Conservation (phyloP, 2,888 invertebrate species). For the Lepidonotus clava region DNA sequence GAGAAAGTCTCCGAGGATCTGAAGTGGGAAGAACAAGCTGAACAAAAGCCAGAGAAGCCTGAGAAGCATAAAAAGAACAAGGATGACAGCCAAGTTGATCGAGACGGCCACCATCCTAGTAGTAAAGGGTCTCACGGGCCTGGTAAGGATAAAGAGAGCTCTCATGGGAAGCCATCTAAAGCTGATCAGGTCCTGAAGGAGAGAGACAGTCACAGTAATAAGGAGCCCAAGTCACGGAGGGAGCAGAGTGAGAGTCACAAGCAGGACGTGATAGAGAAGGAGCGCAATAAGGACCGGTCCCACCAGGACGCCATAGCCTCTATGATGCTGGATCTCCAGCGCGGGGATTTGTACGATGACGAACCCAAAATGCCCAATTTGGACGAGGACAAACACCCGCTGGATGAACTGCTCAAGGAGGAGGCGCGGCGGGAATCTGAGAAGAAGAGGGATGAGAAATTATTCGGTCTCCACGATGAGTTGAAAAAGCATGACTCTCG, state of each 20-base stretch:
- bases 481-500: background rate
- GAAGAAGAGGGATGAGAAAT: conserved; percentile 17
- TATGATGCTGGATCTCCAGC: conserved; percentile 2
- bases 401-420: conserved; percentile 38
- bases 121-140: background rate
- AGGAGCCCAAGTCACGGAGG: conserved; percentile 25
- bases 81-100: background rate
- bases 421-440: conserved; percentile 30
- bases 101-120: background rate
- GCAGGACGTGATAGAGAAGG: conserved; percentile 6
- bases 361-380: conserved; percentile 45
- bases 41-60: background rate
- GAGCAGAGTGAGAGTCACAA: background rate
- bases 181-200: background rate
- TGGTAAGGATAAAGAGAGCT: conserved; percentile 8
- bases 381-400: conserved; percentile 35
- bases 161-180: background rate
- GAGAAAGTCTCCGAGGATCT: background rate
- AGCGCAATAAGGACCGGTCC: conserved; percentile 17
- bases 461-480: background rate
- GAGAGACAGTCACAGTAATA: conserved; percentile 14
- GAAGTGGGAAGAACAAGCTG: background rate
- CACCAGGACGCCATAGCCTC: conserved; percentile 27
- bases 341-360: background rate
- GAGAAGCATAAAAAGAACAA: conserved; percentile 38